These are phyloP conservation scores for Himalopsyche tibetana DNA, from an alignment of 2,888 invertebrate genomes.

Conservation along the genomic window DNA sequence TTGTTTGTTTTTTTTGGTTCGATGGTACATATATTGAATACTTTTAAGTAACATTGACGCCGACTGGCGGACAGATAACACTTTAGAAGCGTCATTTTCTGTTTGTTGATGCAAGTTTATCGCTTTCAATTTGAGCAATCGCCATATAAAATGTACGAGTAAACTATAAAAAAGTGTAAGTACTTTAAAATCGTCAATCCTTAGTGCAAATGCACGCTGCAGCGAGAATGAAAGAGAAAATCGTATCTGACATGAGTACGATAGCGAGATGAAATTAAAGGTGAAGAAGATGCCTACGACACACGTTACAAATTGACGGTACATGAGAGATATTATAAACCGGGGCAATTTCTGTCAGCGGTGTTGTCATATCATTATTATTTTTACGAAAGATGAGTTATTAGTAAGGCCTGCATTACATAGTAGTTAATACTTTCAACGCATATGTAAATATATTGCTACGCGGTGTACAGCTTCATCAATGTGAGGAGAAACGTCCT, in stretches of 20 bases:
- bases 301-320: not conserved
- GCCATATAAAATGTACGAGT: constrained; percentile 25
- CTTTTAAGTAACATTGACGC: not conserved
- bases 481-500: too few species aligned
- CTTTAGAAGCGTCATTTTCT: not conserved
- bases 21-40: not conserved
- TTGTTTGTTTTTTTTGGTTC: not conserved
- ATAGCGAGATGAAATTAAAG: not conserved
- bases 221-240: constrained; percentile 2
- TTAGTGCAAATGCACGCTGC: not conserved
- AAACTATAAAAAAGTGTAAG: not conserved
- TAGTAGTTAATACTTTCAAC: too few species aligned
- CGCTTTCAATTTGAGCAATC: constrained; percentile 26
- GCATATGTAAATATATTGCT: too few species aligned
- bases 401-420: too few species aligned
- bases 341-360: not conserved
- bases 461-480: too few species aligned
- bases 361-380: constrained; percentile 26
- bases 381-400: not conserved
- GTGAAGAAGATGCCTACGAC: not conserved
- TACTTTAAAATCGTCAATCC: not conserved
- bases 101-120: constrained; percentile 17
- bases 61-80: not conserved
- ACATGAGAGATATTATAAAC: not conserved
- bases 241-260: not conserved